Base-by-base conservation (phyloP, 2,888 invertebrate species). In the Meteorus colon region DNA sequence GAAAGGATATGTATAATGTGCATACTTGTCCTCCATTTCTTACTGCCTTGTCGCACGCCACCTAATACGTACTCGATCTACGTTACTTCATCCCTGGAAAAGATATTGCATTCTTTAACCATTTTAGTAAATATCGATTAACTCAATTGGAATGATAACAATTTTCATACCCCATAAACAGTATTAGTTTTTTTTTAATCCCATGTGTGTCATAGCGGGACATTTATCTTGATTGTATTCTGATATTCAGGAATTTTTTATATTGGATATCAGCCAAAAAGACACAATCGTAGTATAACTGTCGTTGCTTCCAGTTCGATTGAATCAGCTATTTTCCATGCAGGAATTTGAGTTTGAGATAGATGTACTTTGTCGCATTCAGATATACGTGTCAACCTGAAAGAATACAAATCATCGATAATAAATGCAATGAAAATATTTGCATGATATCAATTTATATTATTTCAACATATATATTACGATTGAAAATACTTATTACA, bases 201-300 rank as follows among this genome's bases (percentile, higher is more conserved):
- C 2, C 63, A 63, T 29, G 16, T 34, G 19, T 41, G 10, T 29
- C 68, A 51, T 55, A 60, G 48, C 48, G n/a, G 31, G 27, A 59
- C 51, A 63, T 45, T 31, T 71, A 48, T 16, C 55, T 29, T 2
- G 29, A 55, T 65, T 29, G 59, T 48, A 45, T 48, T 45, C 60
- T 66, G 45, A 70, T 68, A 74, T 19, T 51, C 27, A 63, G 27
- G 75, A 60, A 71, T 71, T 75, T 81, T 78, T 78, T 77, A 62
- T 70, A 77, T 79, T 83, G 81, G 82, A 82, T 72, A 66, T 65
- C 63, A 29, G 80, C 81, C 82, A 82, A 83, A 62, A 74, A 45
- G 77, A 76, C 41, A 76, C 77, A 75, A 72, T 78, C 60, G 19
- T 75, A 48, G n/a, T 48, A 66, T 78, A 79, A 78, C 80, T 77